Percentiles rank a stretch among this genome's conserved stretches.
Evolutionary conservation across 2,113 vertebrate species (phyloP).

Genomic region (Erpornis zantholeuca): DNA sequence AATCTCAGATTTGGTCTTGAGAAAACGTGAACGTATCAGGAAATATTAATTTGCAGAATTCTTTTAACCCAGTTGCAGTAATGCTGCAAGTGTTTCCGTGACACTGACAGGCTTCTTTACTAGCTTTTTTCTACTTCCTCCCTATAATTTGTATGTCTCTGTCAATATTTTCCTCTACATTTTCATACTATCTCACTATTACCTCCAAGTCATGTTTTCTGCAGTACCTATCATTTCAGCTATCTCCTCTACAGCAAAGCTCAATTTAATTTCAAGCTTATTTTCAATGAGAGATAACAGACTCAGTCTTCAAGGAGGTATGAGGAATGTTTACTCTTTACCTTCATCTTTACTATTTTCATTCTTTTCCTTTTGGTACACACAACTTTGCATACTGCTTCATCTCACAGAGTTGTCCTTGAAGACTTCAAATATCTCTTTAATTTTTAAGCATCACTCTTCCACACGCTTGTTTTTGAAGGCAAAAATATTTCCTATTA

Average conservation of each 20-base stretch:
- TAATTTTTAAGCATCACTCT: neutral
- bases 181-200: neutral
- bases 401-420: neutral
- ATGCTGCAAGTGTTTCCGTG: neutral
- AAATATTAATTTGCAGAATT: neutral
- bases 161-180: neutral
- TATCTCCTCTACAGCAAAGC: neutral
- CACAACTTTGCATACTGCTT: neutral
- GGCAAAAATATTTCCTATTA: neutral
- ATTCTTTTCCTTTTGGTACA: neutral
- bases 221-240: neutral
- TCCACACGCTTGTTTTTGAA: neutral
- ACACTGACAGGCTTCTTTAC: neutral
- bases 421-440: neutral
- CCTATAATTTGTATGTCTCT: neutral
- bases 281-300: neutral
- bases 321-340: neutral
- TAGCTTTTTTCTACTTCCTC: neutral
- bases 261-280: neutral
- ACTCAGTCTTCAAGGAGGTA: neutral
- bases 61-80: neutral
- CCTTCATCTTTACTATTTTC: neutral
- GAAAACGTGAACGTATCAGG: neutral
- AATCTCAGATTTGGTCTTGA: neutral
- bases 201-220: neutral